Percentiles rank a stretch among this genome's conserved stretches.
phyloP scores from a whole-genome alignment of 1,140 invertebrate species.

The Bombus balteatus region DNA sequence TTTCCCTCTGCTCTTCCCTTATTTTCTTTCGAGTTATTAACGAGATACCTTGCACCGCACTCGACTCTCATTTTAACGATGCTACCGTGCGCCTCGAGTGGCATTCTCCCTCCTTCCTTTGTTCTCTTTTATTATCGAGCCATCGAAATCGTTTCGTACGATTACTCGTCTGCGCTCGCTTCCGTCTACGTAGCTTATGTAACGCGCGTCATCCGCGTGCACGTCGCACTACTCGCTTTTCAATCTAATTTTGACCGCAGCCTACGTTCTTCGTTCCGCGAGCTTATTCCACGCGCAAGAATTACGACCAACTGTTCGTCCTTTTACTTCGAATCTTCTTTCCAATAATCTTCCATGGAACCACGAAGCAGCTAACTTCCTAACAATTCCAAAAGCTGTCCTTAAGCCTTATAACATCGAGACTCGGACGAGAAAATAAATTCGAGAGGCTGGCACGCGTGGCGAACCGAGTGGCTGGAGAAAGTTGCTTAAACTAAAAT shows the following conservation, averaged over 20 bases:
- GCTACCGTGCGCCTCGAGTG: conserved; percentile 40
- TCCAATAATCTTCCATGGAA: background rate
- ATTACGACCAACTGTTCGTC: background rate
- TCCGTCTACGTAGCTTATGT: conserved; percentile 46
- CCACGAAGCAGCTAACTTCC: background rate
- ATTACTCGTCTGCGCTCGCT: conserved; percentile 43
- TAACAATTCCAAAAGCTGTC: too few species aligned
- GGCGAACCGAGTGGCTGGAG: background rate
- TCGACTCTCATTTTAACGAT: conserved; percentile 27
- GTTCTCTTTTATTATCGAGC: conserved; percentile 53
- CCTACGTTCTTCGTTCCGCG: conserved; percentile 25
- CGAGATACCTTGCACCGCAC: conserved; percentile 30
- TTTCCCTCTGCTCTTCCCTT: background rate
- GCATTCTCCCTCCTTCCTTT: conserved; percentile 35
- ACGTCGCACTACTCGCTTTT: conserved; percentile 44
- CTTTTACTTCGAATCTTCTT: background rate
- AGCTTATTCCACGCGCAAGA: background rate
- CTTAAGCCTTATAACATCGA: too few species aligned
- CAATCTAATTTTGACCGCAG: conserved; percentile 43
- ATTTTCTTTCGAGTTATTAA: conserved; percentile 38
- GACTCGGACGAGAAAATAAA: background rate
- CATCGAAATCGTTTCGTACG: conserved; percentile 52
- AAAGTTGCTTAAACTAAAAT: background rate
- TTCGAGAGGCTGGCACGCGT: background rate
- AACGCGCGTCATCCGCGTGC: conserved; percentile 51